phyloP scores from a whole-genome alignment of 2,888 invertebrate genomes.

The Chouioia cunea region DNA sequence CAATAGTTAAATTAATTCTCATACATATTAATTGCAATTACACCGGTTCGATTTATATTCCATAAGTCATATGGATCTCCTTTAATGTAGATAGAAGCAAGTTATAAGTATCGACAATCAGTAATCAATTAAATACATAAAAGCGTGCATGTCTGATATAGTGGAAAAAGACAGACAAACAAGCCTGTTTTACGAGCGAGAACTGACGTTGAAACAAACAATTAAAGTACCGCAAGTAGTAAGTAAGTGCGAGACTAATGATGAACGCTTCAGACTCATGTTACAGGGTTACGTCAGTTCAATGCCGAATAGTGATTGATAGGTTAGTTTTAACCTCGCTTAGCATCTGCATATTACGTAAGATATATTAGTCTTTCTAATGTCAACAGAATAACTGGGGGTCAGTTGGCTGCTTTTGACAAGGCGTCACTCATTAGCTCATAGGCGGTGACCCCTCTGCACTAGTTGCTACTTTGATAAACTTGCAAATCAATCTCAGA shows the following conservation, averaged over 20 bases:
- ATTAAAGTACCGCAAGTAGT: constrained; percentile 35
- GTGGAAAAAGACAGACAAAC: neutral
- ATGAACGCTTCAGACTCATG: neutral
- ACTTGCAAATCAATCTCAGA: constrained; percentile 61
- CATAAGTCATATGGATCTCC: too few relatives aligned
- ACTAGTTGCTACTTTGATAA: too few relatives aligned
- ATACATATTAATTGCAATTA: too few relatives aligned
- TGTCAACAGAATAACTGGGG: constrained; percentile 54
- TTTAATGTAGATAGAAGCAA: too few relatives aligned
- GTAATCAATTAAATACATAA: constrained; percentile 21
- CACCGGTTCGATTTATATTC: too few relatives aligned
- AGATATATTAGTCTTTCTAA: constrained; percentile 56
- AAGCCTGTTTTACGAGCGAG: neutral
- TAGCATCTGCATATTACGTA: constrained; percentile 60
- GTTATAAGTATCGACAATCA: too few relatives aligned
- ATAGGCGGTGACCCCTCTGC: too few relatives aligned
- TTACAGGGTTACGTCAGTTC: constrained; percentile 58
- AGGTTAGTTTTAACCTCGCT: constrained; percentile 64
- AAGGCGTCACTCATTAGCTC: too few relatives aligned
- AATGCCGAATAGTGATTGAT: constrained; percentile 65
- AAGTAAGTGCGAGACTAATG: constrained; percentile 8
- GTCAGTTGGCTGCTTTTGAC: too few relatives aligned
- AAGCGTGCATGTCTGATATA: constrained; percentile 23
- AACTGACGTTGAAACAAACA: constrained; percentile 12
- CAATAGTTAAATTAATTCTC: too few relatives aligned